Base-by-base conservation (phyloP, 2,797 vertebrate genomes). In the Sitta carolinensis region DNA sequence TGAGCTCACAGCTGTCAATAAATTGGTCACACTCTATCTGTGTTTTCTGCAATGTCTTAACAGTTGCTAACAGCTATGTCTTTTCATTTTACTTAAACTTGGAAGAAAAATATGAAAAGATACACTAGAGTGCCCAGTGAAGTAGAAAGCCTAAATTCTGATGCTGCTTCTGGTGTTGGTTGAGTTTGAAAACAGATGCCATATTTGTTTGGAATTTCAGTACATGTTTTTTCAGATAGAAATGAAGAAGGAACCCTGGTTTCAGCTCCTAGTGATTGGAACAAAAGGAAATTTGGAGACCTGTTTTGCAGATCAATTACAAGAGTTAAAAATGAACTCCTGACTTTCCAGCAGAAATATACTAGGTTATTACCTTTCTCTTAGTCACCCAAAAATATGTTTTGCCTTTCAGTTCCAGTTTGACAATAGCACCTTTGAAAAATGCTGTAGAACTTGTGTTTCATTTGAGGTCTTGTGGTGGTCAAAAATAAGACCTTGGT, bases 1-100 rank as follows among this genome's bases (percentile, higher is more conserved):
- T 93, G 62, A 72, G 58, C 55, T 92, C 74, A 58, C 57, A 83
- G 68, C 57, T 84, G 55, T 66, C 90, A 94, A 64, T 87, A 72
- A 81, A 90, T 89, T 72, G 72, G 64, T 89, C 73, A 70, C 1
- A 11, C n/a, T 86, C 51, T 68, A 22, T 69, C 47, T 75, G 26
- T 19, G 6, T 89, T 93, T 95, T 83, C 47, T 74, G 21, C 40
- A 42, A 25, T 51, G 16, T 78, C 34, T 81, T 84, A 87, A 61
- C 32, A 70, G 32, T 84, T 94, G 26, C 23, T 67, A 73, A 75
- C 50, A 81, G 34, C 57, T 84, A 52, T 74, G 38, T 78, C 22
- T 82, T 75, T 84, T 78, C 32, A 74, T 61, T 94, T 92, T 58
- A 82, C 11, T 63, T 82, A 50, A 38, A 32, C 67, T 87, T 81